A percentile compares a stretch with the other conserved stretches of the same genome.
Conservation (phyloP, 1,140 invertebrate genomes). For the Saccostrea glomerata region DNA sequence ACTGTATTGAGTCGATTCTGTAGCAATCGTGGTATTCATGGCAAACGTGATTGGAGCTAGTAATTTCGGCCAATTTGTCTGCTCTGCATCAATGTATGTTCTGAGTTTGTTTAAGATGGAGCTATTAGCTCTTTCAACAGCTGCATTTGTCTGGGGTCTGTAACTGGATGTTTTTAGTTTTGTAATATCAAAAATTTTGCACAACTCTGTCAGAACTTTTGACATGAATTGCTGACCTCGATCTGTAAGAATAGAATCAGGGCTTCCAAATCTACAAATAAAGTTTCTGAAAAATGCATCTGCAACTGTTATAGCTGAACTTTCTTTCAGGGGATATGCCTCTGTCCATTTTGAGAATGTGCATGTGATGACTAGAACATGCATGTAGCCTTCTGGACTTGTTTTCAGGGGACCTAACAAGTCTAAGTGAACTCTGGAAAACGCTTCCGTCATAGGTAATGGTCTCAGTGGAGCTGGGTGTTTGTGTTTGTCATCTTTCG, state of each 20-base stretch:
- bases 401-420: slow-evolving; percentile 54
- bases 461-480: slow-evolving; percentile 40
- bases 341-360: slow-evolving; percentile 28
- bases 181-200: slow-evolving; percentile 50
- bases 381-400: slow-evolving; percentile 43
- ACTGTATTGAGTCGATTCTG: slow-evolving; percentile 48
- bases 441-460: slow-evolving; percentile 36
- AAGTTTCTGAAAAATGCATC: slow-evolving; percentile 50
- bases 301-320: slow-evolving; percentile 51
- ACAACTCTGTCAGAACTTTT: slow-evolving; percentile 49
- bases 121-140: no score
- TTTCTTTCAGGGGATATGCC: slow-evolving; percentile 48
- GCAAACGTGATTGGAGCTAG: slow-evolving; percentile 21
- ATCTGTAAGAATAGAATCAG: slow-evolving; percentile 45
- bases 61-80: slow-evolving; percentile 50
- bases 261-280: slow-evolving; percentile 45
- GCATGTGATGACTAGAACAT: slow-evolving; percentile 49
- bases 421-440: slow-evolving; percentile 50
- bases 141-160: not conserved
- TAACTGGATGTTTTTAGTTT: slow-evolving; percentile 52
- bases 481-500: not conserved
- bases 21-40: slow-evolving; percentile 41
- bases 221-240: slow-evolving; percentile 52
- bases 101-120: slow-evolving; percentile 19
- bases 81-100: slow-evolving; percentile 42